Percentiles rank a stretch among this genome's conserved stretches.
These are phyloP conservation scores for Nycticebus coucang DNA, from an alignment of 2,113 vertebrate genomes.

Conservation along the genomic window DNA sequence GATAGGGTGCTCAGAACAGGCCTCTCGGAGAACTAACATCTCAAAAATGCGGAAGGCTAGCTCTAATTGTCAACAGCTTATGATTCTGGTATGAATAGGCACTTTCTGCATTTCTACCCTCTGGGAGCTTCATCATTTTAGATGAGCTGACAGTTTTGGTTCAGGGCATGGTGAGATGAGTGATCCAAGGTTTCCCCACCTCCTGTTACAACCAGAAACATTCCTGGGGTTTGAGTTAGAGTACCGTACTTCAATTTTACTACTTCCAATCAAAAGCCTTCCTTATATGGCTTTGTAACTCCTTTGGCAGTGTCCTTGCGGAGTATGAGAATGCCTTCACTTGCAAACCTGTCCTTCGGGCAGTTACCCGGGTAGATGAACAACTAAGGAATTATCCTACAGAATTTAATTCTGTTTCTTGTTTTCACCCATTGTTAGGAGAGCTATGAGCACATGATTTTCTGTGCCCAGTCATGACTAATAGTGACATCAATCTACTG, in stretches of 20 bases:
- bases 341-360: background rate
- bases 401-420: slow-evolving; percentile 47
- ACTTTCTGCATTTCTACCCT: background rate
- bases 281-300: background rate
- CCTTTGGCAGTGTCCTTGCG: background rate
- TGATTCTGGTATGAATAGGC: background rate
- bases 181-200: background rate
- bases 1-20: background rate
- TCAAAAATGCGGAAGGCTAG: background rate
- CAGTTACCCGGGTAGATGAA: background rate
- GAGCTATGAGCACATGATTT: background rate
- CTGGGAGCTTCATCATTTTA: background rate
- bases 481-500: slow-evolving; percentile 66
- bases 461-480: slow-evolving; percentile 45
- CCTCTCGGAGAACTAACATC: background rate
- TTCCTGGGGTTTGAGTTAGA: background rate
- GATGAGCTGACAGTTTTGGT: background rate
- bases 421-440: slow-evolving; percentile 44
- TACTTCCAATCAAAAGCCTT: background rate
- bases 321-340: background rate
- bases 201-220: background rate
- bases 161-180: background rate
- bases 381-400: slow-evolving; percentile 18
- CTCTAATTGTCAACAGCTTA: background rate
- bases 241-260: background rate